phyloP scores from a whole-genome alignment of 2,113 vertebrate genomes.

The Hippolais icterina region DNA sequence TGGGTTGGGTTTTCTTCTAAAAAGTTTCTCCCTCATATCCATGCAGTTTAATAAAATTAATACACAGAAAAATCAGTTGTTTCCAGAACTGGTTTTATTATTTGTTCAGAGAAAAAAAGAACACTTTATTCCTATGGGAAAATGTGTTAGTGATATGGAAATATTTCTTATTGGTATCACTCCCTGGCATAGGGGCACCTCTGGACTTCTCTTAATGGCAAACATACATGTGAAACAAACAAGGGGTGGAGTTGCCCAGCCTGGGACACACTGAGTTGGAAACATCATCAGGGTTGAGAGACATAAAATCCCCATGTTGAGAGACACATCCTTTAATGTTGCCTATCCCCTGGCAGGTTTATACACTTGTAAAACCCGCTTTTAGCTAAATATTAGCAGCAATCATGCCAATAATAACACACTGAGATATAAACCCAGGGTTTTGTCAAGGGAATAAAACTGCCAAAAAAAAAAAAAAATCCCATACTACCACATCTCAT shows the following conservation, averaged over 20 bases:
- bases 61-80: neutral
- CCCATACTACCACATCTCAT: neutral
- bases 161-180: neutral
- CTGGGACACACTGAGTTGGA: neutral
- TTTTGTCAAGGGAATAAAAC: neutral
- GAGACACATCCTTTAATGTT: neutral
- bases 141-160: neutral
- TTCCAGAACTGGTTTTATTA: neutral
- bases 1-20: neutral
- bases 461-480: neutral
- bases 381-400: neutral
- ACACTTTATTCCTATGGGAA: neutral
- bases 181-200: neutral
- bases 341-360: neutral
- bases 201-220: neutral
- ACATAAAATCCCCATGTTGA: neutral
- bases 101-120: neutral
- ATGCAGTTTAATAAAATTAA: neutral
- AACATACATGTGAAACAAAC: neutral
- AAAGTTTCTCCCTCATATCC: neutral
- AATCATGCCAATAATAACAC: neutral
- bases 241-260: neutral
- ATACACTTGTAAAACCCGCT: neutral
- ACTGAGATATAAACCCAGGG: neutral
- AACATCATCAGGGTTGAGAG: accelerated